Percentiles rank a stretch among this genome's conserved stretches.
phyloP scores from a whole-genome alignment of 37 sponge, comb jelly and placozoan species.

The Agelas oroides region DNA sequence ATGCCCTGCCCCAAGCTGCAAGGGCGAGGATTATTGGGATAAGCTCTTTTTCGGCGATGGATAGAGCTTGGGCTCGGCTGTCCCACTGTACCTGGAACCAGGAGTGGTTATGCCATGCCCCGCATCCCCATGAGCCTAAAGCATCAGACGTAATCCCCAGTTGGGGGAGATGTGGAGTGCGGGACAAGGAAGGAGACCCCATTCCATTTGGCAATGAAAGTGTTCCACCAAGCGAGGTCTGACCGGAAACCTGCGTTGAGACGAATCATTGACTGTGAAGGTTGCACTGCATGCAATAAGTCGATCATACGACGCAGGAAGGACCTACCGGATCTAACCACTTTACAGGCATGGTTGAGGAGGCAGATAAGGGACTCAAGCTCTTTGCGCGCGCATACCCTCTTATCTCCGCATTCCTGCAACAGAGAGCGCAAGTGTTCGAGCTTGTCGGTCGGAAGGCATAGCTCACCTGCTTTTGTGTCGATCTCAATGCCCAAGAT shows the following conservation, averaged over 20 bases:
- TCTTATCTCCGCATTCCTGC: neutral
- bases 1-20: no score
- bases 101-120: neutral
- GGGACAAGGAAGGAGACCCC: no score
- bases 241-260: no score
- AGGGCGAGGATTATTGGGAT: no score
- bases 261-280: no score
- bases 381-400: neutral
- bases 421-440: neutral
- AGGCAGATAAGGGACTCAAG: neutral
- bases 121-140: neutral
- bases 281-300: no score
- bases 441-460: neutral
- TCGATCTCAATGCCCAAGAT: neutral
- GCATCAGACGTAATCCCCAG: neutral
- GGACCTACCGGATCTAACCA: neutral
- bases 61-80: neutral
- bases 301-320: neutral
- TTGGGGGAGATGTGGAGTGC: no score
- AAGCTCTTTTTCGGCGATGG: no score
- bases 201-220: no score
- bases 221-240: no score
- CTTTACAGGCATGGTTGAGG: conserved; percentile 1
- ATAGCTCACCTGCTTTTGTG: neutral
- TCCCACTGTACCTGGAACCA: neutral